A percentile compares a stretch with the other conserved stretches of the same genome.
These are phyloP conservation scores for Chaetogeoica ovagalla DNA, from an alignment of 2,888 invertebrate species.

Conservation along the genomic window DNA sequence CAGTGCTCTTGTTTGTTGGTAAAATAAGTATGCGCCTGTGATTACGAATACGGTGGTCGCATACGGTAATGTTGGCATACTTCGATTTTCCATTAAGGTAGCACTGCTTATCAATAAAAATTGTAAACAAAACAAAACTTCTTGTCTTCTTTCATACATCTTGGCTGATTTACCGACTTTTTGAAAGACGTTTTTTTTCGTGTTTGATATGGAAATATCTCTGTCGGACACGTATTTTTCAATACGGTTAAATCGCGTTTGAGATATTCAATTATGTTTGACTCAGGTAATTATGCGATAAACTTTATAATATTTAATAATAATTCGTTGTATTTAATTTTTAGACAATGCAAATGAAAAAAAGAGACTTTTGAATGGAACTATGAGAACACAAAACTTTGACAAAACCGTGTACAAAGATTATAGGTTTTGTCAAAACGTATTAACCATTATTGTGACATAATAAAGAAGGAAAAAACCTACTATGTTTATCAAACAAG, in stretches of 20 bases:
- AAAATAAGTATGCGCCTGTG: background rate
- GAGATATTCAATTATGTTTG: slow-evolving; percentile 16
- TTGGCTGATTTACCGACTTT: slow-evolving; percentile 48
- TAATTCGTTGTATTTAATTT: slow-evolving; percentile 18
- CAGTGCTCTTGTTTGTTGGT: too few relatives aligned
- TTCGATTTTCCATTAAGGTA: slow-evolving; percentile 37
- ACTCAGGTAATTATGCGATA: slow-evolving; percentile 6
- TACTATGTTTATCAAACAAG: slow-evolving; percentile 64
- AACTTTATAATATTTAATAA: background rate
- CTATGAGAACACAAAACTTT: slow-evolving; percentile 36
- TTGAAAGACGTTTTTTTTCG: slow-evolving; percentile 40
- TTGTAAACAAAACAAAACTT: slow-evolving; percentile 51
- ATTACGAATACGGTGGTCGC: background rate
- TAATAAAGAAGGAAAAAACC: background rate
- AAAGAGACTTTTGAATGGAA: slow-evolving; percentile 15
- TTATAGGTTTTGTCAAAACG: slow-evolving; percentile 19
- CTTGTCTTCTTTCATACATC: slow-evolving; percentile 27
- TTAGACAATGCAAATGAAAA: slow-evolving; percentile 26
- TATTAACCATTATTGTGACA: background rate
- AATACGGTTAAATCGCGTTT: slow-evolving; percentile 1
- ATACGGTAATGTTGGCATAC: slow-evolving; percentile 16
- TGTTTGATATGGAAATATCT: background rate
- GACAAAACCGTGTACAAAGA: slow-evolving; percentile 19
- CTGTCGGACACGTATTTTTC: background rate
- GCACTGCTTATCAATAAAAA: slow-evolving; percentile 52